phyloP scores from a whole-genome alignment of 2,888 invertebrate genomes.

The Oscheius sp. region DNA sequence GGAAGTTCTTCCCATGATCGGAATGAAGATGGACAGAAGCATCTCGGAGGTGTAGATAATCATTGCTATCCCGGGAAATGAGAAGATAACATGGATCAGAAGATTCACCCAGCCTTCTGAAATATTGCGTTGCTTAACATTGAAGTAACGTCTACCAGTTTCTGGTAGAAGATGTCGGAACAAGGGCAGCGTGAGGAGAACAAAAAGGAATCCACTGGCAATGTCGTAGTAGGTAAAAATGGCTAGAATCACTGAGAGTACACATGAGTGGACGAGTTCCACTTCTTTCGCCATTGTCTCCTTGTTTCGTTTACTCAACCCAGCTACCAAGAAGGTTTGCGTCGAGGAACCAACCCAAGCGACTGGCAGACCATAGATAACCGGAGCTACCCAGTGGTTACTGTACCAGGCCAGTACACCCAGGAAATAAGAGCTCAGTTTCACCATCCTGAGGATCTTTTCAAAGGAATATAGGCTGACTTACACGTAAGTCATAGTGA shows the following conservation, averaged over 20 bases:
- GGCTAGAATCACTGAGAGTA: conserved; percentile 41
- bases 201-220: conserved; percentile 59
- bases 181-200: conserved; percentile 47
- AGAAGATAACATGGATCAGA: conserved; percentile 40
- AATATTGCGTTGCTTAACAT: not conserved
- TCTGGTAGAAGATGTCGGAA: conserved; percentile 27
- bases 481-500: conserved; percentile 27
- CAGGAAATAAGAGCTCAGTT: conserved; percentile 23
- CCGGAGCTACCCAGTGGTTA: conserved; percentile 51
- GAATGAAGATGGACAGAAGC: conserved; percentile 60
- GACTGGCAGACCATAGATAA: conserved; percentile 52
- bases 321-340: conserved; percentile 42
- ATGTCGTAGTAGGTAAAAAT: conserved; percentile 57
- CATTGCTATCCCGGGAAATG: conserved; percentile 56
- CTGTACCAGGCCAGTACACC: conserved; percentile 48
- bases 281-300: conserved; percentile 27
- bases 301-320: conserved; percentile 37
- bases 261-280: conserved; percentile 44
- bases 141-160: not conserved
- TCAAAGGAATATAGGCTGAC: not conserved
- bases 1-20: conserved; percentile 62
- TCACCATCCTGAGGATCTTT: conserved; percentile 26
- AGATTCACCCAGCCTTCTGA: conserved; percentile 33
- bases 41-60: conserved; percentile 56
- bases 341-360: conserved; percentile 51